These are phyloP conservation scores for Calliphora vicina DNA, from an alignment of 1,140 invertebrate genomes.

Conservation along the genomic window DNA sequence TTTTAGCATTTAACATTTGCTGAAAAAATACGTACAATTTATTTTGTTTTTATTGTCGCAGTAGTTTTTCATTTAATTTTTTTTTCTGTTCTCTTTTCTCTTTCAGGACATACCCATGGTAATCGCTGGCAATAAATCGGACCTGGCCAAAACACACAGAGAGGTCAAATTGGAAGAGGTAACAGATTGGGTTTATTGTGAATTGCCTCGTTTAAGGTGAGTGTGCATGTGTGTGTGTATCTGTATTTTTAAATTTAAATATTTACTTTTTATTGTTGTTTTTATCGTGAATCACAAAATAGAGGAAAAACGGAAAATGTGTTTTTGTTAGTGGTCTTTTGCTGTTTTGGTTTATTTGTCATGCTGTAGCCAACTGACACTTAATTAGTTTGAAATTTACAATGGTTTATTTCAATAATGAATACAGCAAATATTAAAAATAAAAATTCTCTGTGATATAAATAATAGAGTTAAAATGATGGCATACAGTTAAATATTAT, in stretches of 20 bases:
- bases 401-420: not conserved
- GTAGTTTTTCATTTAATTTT: not conserved
- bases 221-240: slow-evolving; percentile 31
- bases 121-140: slow-evolving; percentile 85
- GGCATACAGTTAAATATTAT: too few species aligned
- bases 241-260: not conserved
- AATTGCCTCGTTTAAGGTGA: slow-evolving; percentile 76
- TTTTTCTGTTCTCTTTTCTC: not conserved
- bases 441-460: too few species aligned
- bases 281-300: not conserved
- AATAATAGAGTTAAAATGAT: too few species aligned
- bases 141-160: slow-evolving; percentile 71
- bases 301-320: too few species aligned
- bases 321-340: not conserved
- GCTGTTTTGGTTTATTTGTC: not conserved
- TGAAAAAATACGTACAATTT: too few species aligned
- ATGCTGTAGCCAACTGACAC: not conserved
- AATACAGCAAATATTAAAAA: too few species aligned
- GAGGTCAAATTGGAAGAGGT: slow-evolving; percentile 80
- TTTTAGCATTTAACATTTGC: too few species aligned
- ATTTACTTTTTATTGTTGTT: not conserved
- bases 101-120: slow-evolving; percentile 84
- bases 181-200: slow-evolving; percentile 80
- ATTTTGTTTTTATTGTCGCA: too few species aligned
- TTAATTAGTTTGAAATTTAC: not conserved